Percentiles rank a stretch among this genome's conserved stretches.
Conservation (phyloP, 2,113 vertebrate species). For the Theropithecus gelada region DNA sequence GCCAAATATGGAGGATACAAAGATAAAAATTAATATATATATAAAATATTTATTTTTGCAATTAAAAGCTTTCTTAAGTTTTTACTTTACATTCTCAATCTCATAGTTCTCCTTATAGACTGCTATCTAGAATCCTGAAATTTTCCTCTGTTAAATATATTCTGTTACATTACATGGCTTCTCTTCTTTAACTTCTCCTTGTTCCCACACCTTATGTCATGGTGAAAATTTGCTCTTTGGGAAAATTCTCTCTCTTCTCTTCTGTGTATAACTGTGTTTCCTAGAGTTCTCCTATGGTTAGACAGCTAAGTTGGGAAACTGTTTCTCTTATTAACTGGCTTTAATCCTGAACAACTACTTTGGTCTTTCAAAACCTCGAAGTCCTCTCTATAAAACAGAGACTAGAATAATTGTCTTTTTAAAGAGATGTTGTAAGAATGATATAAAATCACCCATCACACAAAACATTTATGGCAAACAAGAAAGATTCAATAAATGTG, state of each 20-base stretch:
- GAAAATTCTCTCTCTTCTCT: background rate
- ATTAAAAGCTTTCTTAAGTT: background rate
- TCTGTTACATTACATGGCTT: background rate
- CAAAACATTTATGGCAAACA: background rate
- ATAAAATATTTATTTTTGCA: background rate
- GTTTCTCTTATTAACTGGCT: background rate
- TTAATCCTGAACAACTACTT: background rate
- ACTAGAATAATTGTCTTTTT: background rate
- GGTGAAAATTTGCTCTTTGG: background rate
- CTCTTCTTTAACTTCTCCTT: background rate
- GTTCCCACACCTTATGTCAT: background rate
- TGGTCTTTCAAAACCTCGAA: background rate
- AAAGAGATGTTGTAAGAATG: background rate
- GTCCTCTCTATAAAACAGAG: background rate
- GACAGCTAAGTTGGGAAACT: background rate
- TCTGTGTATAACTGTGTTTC: background rate
- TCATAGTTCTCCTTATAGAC: background rate
- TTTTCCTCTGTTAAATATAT: background rate
- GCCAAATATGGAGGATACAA: background rate
- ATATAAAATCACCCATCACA: background rate
- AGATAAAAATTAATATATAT: background rate
- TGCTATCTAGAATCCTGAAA: background rate
- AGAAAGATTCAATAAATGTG: background rate
- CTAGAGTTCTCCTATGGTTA: background rate
- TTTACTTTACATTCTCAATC: background rate